A percentile compares a stretch with the other conserved stretches of the same genome.
These are phyloP conservation scores for Scaptomyza tumidula DNA, from an alignment of 2,888 invertebrate genomes.

Conservation along the genomic window DNA sequence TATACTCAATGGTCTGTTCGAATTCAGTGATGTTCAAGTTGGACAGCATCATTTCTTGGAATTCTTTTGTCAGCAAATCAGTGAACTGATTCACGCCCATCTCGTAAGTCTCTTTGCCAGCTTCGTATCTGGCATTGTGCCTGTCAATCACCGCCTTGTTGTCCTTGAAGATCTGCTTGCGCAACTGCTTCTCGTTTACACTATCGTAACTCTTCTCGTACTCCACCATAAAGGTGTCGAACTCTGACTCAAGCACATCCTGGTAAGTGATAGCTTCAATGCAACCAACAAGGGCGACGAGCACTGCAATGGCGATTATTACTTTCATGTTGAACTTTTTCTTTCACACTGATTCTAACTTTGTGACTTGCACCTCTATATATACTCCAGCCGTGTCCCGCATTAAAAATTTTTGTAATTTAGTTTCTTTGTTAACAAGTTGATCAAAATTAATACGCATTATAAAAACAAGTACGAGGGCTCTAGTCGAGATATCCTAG, in stretches of 20 bases:
- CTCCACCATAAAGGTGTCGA: conserved; percentile 84
- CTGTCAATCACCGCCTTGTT: conserved; percentile 92
- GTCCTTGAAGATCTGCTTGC: conserved; percentile 94
- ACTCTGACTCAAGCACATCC: conserved; percentile 20
- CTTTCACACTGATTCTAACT: neutral
- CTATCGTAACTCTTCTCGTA: conserved; percentile 88
- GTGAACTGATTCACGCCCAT: conserved; percentile 92
- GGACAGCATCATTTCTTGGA: conserved; percentile 79
- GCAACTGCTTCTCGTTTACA: conserved; percentile 91
- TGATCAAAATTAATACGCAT: too few relatives aligned
- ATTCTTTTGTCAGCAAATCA: conserved; percentile 94
- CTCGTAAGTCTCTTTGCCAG: conserved; percentile 88
- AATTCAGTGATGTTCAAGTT: conserved; percentile 4
- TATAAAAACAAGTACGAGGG: too few relatives aligned
- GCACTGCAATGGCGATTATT: neutral
- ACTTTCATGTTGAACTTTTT: conserved; percentile 10
- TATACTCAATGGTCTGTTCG: conserved; percentile 3
- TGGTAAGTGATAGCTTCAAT: conserved; percentile 7
- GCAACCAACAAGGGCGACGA: conserved; percentile 3
- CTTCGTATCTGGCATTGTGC: conserved; percentile 91
- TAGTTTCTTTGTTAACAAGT: too few relatives aligned
- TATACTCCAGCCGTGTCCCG: conserved; percentile 1
- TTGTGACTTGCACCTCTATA: neutral
- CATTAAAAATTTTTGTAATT: conserved; percentile 5
- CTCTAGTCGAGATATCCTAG: too few relatives aligned